Base-by-base conservation (phyloP, 2,888 invertebrate species). In the Fabriciana adippe region DNA sequence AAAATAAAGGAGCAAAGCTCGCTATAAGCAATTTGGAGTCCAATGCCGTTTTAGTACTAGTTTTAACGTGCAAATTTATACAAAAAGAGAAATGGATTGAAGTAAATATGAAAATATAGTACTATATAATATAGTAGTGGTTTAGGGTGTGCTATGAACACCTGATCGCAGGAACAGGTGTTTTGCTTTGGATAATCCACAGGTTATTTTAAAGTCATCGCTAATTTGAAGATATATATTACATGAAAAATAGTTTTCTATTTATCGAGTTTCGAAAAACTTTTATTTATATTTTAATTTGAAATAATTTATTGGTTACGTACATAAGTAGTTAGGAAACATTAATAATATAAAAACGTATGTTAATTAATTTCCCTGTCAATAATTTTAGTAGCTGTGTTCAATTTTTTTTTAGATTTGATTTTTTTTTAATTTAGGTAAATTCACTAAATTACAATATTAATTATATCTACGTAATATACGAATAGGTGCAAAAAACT, bases 151-250 rank as follows among this genome's bases (percentile, higher is more conserved):
- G 76, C 69, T 11, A 41, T 59, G 76, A 78, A 82, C 86, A 86
- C 86, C 86, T 86, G 86, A 86, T 80, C 82, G 76, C 67, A 71
- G 76, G 64, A 82, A 86, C 86, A 86, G 86, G 86, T 86, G 86
- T 76, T 74, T 64, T 68, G 74, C 50, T 50, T 76, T 73, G 64
- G 66, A 70, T 73, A 67, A 56, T 64, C 64, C 66, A 78, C 75
- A 77, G 65, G 73, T 67, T 73, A 72, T 75, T 73, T 71, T 65
- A 68, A 67, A 75, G 70, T 74, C 72, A 53, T 16, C 45, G 81
- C 77, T 66, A 35, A 59, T 84, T 81, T 74, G 4, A 69, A 70
- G 79, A 83, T 81, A 74, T 67, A 13, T 64, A 48, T n/a, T 63
- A 18, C 18, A 45, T 56, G 66, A 51, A 51, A n/a, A 60, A 31